These are phyloP conservation scores for Pocillopora meandrina DNA, from an alignment of 92 coral and sea anemone genomes.

Conservation along the genomic window DNA sequence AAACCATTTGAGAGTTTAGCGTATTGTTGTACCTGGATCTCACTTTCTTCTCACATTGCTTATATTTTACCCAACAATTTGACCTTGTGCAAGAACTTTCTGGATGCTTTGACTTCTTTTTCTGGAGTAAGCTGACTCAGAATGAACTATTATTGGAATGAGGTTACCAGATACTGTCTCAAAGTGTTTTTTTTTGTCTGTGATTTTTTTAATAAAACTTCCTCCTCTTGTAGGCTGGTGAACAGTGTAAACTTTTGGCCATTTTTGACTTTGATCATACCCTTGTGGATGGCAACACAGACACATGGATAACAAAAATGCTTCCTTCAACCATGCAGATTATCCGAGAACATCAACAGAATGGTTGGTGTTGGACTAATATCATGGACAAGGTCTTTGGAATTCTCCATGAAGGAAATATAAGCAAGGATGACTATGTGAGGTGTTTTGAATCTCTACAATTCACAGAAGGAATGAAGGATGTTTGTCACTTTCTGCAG, in stretches of 20 bases:
- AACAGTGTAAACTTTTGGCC: slow-evolving; percentile 43
- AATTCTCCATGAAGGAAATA: slow-evolving; percentile 61
- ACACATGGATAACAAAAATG: slow-evolving; percentile 92
- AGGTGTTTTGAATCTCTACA: slow-evolving; percentile 80
- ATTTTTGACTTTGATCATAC: slow-evolving; percentile 99
- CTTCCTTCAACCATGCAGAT: slow-evolving; percentile 53
- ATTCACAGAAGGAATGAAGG: slow-evolving; percentile 94
- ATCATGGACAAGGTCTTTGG: slow-evolving; percentile 80
- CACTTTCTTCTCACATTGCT: too few relatives aligned
- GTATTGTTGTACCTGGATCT: too few relatives aligned
- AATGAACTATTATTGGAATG: too few relatives aligned
- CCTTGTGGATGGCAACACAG: slow-evolving; percentile 93
- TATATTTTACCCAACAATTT: too few relatives aligned
- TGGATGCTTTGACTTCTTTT: too few relatives aligned
- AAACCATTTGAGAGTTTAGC: too few relatives aligned
- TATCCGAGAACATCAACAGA: slow-evolving; percentile 49
- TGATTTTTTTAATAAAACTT: too few relatives aligned
- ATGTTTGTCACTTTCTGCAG: slow-evolving; percentile 64
- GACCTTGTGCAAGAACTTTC: too few relatives aligned
- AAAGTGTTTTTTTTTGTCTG: too few relatives aligned
- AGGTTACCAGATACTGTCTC: too few relatives aligned
- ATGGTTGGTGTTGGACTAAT: slow-evolving; percentile 92
- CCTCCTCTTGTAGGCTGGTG: neutral
- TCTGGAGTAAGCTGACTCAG: too few relatives aligned
- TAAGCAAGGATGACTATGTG: slow-evolving; percentile 65